Conservation (phyloP, 2,113 vertebrate species). For the Periophthalmodon schlosseri region DNA sequence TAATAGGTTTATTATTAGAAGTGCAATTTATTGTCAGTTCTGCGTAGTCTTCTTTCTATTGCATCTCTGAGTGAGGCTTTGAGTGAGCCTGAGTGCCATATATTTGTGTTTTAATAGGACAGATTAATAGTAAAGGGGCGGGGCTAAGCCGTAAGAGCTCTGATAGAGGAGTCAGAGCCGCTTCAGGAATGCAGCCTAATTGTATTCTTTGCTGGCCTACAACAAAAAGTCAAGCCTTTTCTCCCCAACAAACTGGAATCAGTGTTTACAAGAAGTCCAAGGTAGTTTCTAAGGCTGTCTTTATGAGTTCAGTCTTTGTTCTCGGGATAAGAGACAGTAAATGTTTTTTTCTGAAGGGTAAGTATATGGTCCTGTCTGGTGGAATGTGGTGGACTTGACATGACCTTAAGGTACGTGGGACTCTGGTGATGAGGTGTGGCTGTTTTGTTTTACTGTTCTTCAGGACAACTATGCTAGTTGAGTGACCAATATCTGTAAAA, state of each 20-base stretch:
- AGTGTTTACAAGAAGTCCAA: constrained; percentile 48
- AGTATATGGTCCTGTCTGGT: constrained; percentile 13
- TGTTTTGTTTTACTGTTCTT: neutral
- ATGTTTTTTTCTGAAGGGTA: constrained; percentile 50
- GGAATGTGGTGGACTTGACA: constrained; percentile 59
- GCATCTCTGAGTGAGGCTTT: neutral
- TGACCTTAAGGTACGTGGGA: constrained; percentile 47
- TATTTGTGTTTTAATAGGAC: constrained; percentile 31
- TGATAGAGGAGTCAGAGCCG: constrained; percentile 65
- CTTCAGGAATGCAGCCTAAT: constrained; percentile 75
- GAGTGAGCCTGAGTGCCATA: neutral
- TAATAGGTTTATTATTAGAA: neutral
- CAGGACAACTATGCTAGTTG: too few species aligned
- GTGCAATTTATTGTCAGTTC: neutral
- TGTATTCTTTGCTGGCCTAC: constrained; percentile 63
- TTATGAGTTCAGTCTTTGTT: constrained; percentile 54
- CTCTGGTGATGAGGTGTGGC: constrained; percentile 9
- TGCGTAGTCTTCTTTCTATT: neutral
- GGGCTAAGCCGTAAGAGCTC: constrained; percentile 59
- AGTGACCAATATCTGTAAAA: too few species aligned
- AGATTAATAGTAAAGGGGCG: constrained; percentile 45
- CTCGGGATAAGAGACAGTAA: constrained; percentile 25
- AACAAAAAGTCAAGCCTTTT: constrained; percentile 68
- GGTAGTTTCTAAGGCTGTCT: constrained; percentile 42
- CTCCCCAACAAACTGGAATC: constrained; percentile 47